phyloP scores from a whole-genome alignment of 2,113 vertebrate genomes.

The Furnarius figulus region DNA sequence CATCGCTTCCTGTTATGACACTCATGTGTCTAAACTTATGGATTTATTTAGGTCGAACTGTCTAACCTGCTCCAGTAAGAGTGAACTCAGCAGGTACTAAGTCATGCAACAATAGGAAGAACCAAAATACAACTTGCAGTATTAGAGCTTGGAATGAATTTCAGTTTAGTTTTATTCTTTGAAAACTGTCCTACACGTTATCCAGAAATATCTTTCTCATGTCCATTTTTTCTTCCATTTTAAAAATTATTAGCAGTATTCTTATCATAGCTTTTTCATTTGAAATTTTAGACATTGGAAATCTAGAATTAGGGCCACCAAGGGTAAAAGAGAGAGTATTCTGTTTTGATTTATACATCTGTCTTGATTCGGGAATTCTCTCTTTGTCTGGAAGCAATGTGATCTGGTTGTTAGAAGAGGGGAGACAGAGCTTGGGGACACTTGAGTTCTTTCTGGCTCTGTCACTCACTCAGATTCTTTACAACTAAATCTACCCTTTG shows the following conservation, averaged over 20 bases:
- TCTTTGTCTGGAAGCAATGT: conserved; percentile 16
- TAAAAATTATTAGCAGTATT: not conserved
- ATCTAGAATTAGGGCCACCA: not conserved
- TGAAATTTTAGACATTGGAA: not conserved
- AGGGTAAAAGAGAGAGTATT: not conserved
- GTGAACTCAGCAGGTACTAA: conserved; percentile 8
- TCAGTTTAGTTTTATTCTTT: not conserved
- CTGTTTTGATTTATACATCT: conserved; percentile 12
- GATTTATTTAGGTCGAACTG: conserved; percentile 39
- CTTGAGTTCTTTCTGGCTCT: not conserved
- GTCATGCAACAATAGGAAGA: not conserved
- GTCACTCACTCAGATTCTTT: not conserved
- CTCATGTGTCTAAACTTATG: conserved; percentile 24
- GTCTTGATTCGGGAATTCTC: conserved; percentile 11
- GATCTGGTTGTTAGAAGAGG: conserved; percentile 5
- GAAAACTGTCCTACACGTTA: not conserved
- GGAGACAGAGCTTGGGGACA: not conserved
- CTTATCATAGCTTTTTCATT: not conserved
- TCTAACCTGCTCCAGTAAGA: not conserved
- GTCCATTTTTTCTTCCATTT: not conserved
- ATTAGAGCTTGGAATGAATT: not conserved
- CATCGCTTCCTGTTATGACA: conserved; percentile 52
- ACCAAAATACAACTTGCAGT: not conserved
- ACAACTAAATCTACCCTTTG: not conserved
- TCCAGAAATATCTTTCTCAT: not conserved